Percentiles rank a stretch among this genome's conserved stretches.
Conservation (phyloP, 2,797 vertebrate genomes). For the Babyrousa celebensis region DNA sequence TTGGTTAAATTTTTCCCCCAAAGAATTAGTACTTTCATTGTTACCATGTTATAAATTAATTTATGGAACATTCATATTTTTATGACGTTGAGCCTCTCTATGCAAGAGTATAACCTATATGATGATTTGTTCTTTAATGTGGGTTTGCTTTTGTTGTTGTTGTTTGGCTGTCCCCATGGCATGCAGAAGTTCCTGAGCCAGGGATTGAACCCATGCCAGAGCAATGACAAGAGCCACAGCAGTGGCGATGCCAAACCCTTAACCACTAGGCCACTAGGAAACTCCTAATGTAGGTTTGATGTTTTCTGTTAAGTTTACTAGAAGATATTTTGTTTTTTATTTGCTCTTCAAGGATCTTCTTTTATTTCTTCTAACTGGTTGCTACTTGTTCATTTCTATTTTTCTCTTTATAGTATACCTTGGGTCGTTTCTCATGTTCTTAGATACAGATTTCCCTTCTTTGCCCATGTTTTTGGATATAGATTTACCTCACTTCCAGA, state of each 20-base stretch:
- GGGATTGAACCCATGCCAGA: no score
- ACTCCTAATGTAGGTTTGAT: no score
- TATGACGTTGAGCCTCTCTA: neutral
- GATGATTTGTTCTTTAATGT: constrained; percentile 20
- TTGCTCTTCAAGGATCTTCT: neutral
- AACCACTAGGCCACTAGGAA: no score
- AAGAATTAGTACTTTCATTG: neutral
- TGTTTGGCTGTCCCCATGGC: no score
- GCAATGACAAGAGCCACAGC: no score
- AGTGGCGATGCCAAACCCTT: no score
- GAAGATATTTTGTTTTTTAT: constrained; percentile 23
- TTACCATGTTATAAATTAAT: neutral
- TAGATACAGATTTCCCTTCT: neutral
- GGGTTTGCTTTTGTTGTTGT: neutral
- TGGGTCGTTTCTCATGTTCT: neutral
- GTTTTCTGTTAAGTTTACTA: constrained; percentile 23
- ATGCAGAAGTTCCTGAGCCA: no score
- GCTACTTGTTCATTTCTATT: constrained; percentile 4
- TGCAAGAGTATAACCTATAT: neutral
- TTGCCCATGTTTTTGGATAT: neutral
- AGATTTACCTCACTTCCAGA: neutral
- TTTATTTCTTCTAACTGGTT: neutral
- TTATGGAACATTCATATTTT: neutral
- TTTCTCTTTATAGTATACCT: constrained; percentile 41
- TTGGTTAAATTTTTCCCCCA: neutral